Base-by-base conservation (phyloP, 2,113 vertebrate genomes). In the Myodes glareolus region DNA sequence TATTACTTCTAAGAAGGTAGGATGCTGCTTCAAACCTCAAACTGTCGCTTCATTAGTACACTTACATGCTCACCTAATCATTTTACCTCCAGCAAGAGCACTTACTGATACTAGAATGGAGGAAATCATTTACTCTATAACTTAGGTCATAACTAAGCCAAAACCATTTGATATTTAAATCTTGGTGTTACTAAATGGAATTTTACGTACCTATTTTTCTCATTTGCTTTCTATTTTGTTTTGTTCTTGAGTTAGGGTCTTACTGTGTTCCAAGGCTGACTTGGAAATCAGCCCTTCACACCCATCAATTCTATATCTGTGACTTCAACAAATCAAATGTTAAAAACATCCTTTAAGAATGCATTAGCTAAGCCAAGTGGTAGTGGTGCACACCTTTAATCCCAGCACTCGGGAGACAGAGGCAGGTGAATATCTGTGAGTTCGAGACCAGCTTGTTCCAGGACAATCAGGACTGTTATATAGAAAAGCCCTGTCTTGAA, bases 111-210 rank as follows among this genome's bases (percentile, higher is more conserved):
- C 39, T 97, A 61, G 63, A 94, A 90, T 2, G 50, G 92, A 88
- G 61, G 86, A 68, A 42, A 70, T 94, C 33, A 81, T 36, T 58
- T 12, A 81, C 50, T 58, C 50, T 58, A n/a, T 21, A 78, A 80
- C 31, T 36, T 80, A 21, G 47, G 39, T 70, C 61, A 73, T 94
- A 63, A 80, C 90, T 86, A 77, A 89, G 55, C 86, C n/a, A 96
- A 91, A 80, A 29, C 76, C 39, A 73, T 93, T 87, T 92, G 67
- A 92, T 95, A 77, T 91, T 95, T 76, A 94, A 87, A 93, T 45
- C 42, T 96, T 80, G 39, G 8, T 55, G 86, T 92, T 96, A 80
- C 27, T 82, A 58, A 36, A 42, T 94, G 50, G 76, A 94, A 72
- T 81, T 97, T 97, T 94, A 36, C 6, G 36, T 92, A 52, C 50